Base-by-base conservation (phyloP, 37 sponge, comb jelly and placozoan genomes). In the Bolinopsis microptera region DNA sequence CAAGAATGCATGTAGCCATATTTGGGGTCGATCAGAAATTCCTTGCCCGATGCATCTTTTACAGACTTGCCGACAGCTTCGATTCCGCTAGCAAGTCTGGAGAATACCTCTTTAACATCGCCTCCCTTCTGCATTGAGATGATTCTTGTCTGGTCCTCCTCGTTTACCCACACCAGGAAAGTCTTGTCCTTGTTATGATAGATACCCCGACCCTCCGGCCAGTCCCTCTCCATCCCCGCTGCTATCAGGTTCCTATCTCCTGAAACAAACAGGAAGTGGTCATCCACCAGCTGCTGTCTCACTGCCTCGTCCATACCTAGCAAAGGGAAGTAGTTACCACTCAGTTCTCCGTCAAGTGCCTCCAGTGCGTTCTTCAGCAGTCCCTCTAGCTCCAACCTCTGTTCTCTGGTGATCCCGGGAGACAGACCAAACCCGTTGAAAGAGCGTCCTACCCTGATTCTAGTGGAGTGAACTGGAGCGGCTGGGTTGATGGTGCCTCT, bases 371-470 rank as follows among this genome's bases (percentile, higher is more conserved):
- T 72, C 48, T 72, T 83, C 30, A 93, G 93, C 1, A 93, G 94
- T 23, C 68, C 48, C 93, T 94, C 95, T 32, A 94, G 86, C 26
- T 93, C 93, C 16, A 76, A 31, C 23, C 95, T 38, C 93, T 94
- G 93, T 38, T 76, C 93, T 27, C 75, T 83, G 41, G 92, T 74
- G 69, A 93, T 69, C 32, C 61, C 74, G 28, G 97, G 97, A 30
- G 95, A 93, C 16, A 97, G 48, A 37, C 94, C 76, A 40, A 93
- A 95, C 8, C 96, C 96, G 5, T 93, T 80, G 74, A 97, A 69
- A 41, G 82, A 94, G 8, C 96, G 94, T 0, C 95, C 97, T 0
- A 93, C 92, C 24, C 97, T 93, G 25, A 97, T 90, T 30, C 97
- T 94, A 25, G 95, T 69, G 0, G 95, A 95, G 13, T 95, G 94